Evolutionary conservation across 2,113 vertebrate species (phyloP).

Genomic region (Daphoenositta chrysoptera): DNA sequence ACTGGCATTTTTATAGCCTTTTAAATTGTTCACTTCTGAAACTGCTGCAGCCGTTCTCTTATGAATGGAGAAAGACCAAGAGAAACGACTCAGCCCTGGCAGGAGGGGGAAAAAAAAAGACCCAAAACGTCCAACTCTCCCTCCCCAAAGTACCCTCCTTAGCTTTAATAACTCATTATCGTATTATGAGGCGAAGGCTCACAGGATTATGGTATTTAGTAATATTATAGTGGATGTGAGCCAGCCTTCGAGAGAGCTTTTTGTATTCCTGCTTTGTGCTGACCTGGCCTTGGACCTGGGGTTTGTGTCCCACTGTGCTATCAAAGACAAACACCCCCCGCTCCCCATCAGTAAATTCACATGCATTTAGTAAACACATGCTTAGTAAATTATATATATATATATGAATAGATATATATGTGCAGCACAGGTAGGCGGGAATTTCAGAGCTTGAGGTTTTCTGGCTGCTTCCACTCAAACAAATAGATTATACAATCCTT

Average conservation of each 20-base stretch:
- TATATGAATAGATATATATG: neutral
- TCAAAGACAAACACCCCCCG: neutral
- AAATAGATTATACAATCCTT: neutral
- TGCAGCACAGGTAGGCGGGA: neutral
- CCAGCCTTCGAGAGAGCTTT: neutral
- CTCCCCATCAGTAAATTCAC: neutral
- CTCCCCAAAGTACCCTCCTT: neutral
- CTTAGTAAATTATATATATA: neutral
- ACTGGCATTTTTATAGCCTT: neutral
- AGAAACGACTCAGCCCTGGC: neutral
- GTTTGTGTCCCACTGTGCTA: neutral
- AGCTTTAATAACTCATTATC: slow-evolving; percentile 47
- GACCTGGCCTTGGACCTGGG: neutral
- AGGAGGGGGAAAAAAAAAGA: neutral
- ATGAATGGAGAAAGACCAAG: neutral
- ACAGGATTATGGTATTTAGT: slow-evolving; percentile 34
- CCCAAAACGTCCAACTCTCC: neutral
- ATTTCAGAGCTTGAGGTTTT: neutral
- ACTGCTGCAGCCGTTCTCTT: neutral
- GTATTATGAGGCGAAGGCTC: neutral
- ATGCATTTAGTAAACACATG: neutral
- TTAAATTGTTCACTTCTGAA: neutral
- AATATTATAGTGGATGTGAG: neutral
- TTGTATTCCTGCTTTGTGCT: neutral
- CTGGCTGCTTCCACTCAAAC: neutral